A percentile compares a stretch with the other conserved stretches of the same genome.
Evolutionary conservation across 2,888 invertebrate genomes (phyloP).

Genomic region (Agriopis marginaria): DNA sequence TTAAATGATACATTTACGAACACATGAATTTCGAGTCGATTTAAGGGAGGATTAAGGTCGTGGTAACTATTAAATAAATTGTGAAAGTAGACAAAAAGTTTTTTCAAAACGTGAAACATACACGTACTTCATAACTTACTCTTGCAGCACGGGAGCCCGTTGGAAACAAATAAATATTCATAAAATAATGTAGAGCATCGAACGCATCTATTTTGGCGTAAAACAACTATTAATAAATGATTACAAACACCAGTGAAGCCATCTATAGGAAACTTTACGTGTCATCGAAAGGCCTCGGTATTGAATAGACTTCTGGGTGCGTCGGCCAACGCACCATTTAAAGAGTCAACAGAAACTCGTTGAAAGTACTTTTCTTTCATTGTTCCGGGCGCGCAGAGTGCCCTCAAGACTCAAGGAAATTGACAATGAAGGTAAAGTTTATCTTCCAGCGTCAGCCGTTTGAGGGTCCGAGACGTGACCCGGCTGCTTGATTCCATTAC

Average conservation of each 20-base stretch:
- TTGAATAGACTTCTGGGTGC: conserved; percentile 53
- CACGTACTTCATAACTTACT: too few relatives aligned
- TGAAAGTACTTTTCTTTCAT: conserved; percentile 79
- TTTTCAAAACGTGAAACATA: too few relatives aligned
- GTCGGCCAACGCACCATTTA: conserved; percentile 70
- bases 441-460: conserved; percentile 81
- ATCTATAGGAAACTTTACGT: background rate
- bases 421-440: conserved; percentile 85
- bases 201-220: too few relatives aligned
- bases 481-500: conserved; percentile 78
- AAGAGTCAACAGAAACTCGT: conserved; percentile 76
- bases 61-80: too few relatives aligned
- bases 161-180: too few relatives aligned
- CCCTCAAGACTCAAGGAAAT: conserved; percentile 79
- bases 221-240: too few relatives aligned
- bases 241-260: too few relatives aligned
- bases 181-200: too few relatives aligned
- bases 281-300: conserved; percentile 33
- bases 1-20: background rate
- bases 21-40: background rate
- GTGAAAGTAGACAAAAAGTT: too few relatives aligned
- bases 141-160: too few relatives aligned
- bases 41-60: too few relatives aligned
- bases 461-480: conserved; percentile 78
- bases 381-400: conserved; percentile 74